These are phyloP conservation scores for Pentalonia nigronervosa DNA, from an alignment of 1,140 invertebrate species.

Conservation along the genomic window DNA sequence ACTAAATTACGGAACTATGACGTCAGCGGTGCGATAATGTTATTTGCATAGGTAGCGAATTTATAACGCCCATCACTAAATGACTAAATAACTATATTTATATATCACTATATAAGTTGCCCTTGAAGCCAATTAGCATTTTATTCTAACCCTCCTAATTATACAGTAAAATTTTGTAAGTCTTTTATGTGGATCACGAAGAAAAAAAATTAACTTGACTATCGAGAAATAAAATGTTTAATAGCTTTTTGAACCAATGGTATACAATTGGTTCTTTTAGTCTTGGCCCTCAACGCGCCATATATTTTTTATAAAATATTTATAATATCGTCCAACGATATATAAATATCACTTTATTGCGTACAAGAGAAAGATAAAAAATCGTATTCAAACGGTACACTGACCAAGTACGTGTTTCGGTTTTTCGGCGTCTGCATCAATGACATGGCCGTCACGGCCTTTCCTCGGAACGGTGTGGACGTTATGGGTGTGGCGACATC, in stretches of 20 bases:
- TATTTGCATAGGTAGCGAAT: background rate
- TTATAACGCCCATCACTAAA: background rate
- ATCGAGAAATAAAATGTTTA: background rate
- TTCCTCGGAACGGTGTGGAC: background rate
- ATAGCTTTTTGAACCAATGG: background rate
- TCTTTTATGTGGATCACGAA: background rate
- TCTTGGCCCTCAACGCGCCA: background rate
- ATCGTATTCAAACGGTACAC: background rate
- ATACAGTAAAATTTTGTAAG: background rate
- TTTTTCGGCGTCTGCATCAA: background rate
- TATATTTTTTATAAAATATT: too few relatives aligned
- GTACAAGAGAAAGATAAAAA: background rate
- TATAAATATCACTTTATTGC: too few relatives aligned
- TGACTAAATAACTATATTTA: too few relatives aligned
- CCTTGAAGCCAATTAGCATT: background rate
- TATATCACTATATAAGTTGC: too few relatives aligned
- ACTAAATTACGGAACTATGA: background rate
- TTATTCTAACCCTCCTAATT: background rate
- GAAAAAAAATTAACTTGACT: background rate
- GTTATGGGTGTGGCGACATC: background rate
- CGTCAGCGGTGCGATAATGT: background rate
- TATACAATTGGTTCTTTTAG: background rate
- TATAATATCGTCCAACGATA: too few relatives aligned
- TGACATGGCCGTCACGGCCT: background rate
- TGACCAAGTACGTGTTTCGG: background rate